Evolutionary conservation across 2,797 vertebrate species (phyloP).

Genomic region (Dryobates pubescens): DNA sequence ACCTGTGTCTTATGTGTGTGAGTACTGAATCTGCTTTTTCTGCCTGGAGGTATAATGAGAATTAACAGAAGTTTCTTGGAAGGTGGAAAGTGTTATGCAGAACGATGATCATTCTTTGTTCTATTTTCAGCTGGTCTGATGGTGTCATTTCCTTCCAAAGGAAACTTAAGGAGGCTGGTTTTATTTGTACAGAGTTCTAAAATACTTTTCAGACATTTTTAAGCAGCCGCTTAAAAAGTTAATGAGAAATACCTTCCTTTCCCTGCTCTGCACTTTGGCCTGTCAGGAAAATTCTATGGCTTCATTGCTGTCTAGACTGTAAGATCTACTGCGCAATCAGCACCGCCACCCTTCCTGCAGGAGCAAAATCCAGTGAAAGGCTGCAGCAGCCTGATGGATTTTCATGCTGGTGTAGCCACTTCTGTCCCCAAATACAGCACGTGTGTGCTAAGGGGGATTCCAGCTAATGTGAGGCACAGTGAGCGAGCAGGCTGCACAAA

Average conservation of each 20-base stretch:
- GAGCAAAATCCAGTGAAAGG: background rate
- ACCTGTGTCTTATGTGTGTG: background rate
- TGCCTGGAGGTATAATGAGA: background rate
- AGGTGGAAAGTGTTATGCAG: background rate
- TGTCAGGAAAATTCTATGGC: slow-evolving; percentile 21
- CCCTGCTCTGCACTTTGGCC: background rate
- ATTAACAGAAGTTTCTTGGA: background rate
- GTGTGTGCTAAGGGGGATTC: background rate
- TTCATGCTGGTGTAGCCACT: background rate
- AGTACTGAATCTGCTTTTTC: background rate
- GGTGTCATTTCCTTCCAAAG: slow-evolving; percentile 16
- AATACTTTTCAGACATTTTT: background rate
- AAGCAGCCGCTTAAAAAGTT: slow-evolving; percentile 14
- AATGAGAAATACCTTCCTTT: slow-evolving; percentile 10
- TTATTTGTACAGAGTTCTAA: background rate
- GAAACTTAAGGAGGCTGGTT: slow-evolving; percentile 14
- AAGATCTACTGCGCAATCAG: background rate
- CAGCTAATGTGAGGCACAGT: background rate
- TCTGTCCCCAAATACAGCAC: background rate
- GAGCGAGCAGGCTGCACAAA: background rate
- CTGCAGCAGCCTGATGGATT: background rate
- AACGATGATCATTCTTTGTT: background rate
- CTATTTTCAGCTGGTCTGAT: background rate
- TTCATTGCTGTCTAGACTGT: slow-evolving; percentile 8
- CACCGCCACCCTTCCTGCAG: background rate